These are phyloP conservation scores for Drosophila neotestacea DNA, from an alignment of 2,888 invertebrate genomes.

Conservation along the genomic window DNA sequence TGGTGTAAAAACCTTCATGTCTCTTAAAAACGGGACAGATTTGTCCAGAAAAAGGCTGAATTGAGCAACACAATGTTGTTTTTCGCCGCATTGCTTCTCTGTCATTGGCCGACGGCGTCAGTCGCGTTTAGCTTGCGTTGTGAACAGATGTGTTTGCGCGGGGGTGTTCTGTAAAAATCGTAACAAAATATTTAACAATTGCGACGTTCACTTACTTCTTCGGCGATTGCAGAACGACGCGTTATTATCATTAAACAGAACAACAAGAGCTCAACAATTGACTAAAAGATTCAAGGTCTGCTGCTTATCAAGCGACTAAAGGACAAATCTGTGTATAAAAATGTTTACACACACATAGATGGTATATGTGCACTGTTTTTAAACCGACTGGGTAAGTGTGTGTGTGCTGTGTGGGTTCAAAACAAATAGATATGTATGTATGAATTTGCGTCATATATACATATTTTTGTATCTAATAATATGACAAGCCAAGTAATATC, in stretches of 20 bases:
- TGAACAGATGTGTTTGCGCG: too few species aligned
- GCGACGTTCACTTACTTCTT: conserved; percentile 40
- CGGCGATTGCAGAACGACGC: conserved; percentile 9
- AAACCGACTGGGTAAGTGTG: conserved; percentile 40
- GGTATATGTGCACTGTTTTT: conserved; percentile 40
- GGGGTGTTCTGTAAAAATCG: conserved; percentile 9
- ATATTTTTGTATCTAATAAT: conserved; percentile 8
- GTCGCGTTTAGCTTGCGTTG: too few species aligned
- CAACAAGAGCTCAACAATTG: conserved; percentile 16
- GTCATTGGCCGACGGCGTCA: too few species aligned
- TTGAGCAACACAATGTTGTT: too few species aligned
- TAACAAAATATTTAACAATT: conserved; percentile 21
- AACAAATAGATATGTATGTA: conserved; percentile 29
- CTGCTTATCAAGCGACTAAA: conserved; percentile 26
- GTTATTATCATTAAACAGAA: conserved; percentile 24
- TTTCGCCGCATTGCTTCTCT: too few species aligned
- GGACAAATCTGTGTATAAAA: conserved; percentile 34
- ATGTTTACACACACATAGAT: conserved; percentile 2
- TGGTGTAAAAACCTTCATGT: too few species aligned
- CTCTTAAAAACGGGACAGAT: too few species aligned
- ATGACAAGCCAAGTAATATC: conserved; percentile 16
- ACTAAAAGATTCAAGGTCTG: conserved; percentile 40
- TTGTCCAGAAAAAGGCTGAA: too few species aligned
- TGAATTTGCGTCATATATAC: conserved; percentile 13
- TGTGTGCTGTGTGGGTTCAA: conserved; percentile 23